Conservation (phyloP, 53 echinoderm and acorn worm genomes). For the Echinarachnius parma region DNA sequence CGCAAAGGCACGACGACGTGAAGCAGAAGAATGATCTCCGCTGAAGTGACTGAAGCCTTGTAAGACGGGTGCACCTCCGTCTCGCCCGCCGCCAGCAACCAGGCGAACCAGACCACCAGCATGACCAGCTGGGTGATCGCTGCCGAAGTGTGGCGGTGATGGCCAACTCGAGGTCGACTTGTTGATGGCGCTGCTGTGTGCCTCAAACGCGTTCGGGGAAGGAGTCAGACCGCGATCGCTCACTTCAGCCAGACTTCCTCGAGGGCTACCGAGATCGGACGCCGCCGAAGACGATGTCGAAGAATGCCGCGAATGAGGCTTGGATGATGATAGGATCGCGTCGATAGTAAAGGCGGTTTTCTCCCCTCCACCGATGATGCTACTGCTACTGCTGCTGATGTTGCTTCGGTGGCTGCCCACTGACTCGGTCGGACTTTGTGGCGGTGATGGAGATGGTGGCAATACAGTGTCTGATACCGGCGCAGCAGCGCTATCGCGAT, state of each 20-base stretch:
- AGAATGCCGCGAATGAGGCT: not conserved
- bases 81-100: not conserved
- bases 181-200: no score
- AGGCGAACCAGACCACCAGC: not conserved
- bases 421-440: no score
- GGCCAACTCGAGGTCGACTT: no score
- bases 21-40: no score
- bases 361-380: not conserved
- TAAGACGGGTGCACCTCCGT: not conserved
- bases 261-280: not conserved
- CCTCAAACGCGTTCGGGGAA: constrained; percentile 24
- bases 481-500: not conserved
- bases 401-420: no score
- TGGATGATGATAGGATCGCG: constrained; percentile 24
- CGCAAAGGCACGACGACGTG: no score
- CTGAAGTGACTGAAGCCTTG: no score
- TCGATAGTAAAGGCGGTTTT: constrained; percentile 46
- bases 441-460: constrained; percentile 14
- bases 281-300: constrained; percentile 8
- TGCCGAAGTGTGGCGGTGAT: not conserved
- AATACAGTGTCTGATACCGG: not conserved
- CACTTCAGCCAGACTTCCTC: not conserved
- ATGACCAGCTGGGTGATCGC: not conserved
- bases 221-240: constrained; percentile 26
- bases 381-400: no score